Evolutionary conservation across 2,113 vertebrate species (phyloP).

Genomic region (Illadopsis cleaveri): DNA sequence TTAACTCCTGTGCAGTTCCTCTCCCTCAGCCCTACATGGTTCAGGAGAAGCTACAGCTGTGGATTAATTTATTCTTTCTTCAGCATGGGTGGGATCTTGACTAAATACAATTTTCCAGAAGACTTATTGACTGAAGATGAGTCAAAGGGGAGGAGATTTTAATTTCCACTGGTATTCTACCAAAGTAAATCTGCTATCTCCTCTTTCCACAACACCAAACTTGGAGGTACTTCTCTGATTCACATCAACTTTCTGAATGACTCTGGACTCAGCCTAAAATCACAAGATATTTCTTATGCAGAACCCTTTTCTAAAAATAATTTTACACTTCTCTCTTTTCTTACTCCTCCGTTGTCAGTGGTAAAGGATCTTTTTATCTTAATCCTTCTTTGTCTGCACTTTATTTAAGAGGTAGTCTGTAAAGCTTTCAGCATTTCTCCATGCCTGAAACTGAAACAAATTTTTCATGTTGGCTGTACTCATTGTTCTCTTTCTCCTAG

Average conservation of each 20-base stretch:
- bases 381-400: background rate
- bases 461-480: constrained; percentile 4
- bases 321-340: background rate
- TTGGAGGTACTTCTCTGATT: background rate
- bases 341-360: background rate
- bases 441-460: background rate
- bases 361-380: background rate
- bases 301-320: background rate
- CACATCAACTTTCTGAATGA: background rate
- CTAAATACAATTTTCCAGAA: background rate
- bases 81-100: background rate
- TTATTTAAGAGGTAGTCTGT: background rate
- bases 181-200: background rate
- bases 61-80: background rate
- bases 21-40: rapidly evolving
- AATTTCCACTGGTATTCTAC: background rate
- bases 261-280: background rate
- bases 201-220: background rate
- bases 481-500: background rate
- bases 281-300: background rate
- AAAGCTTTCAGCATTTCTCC: background rate
- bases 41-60: background rate
- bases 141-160: background rate
- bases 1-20: background rate
- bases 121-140: background rate